Percentiles rank a stretch among this genome's conserved stretches.
phyloP scores from a whole-genome alignment of 2,113 vertebrate species.

The Gallinago media region DNA sequence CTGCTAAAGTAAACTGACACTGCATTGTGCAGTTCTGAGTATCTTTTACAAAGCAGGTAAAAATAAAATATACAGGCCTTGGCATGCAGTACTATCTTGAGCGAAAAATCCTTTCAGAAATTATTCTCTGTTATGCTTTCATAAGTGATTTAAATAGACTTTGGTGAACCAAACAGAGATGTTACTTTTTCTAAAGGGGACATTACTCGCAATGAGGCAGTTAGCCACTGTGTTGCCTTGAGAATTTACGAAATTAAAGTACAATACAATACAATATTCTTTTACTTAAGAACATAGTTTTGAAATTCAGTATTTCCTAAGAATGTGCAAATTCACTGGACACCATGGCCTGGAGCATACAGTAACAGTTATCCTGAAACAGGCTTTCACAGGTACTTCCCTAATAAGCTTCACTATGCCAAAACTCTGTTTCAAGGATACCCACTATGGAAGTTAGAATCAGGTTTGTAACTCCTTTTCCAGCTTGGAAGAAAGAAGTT shows the following conservation, averaged over 20 bases:
- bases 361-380: background rate
- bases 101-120: slow-evolving; percentile 13
- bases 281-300: background rate
- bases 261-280: background rate
- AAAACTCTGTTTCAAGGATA: background rate
- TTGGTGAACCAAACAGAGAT: background rate
- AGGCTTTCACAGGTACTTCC: background rate
- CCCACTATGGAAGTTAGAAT: background rate
- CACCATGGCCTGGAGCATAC: background rate
- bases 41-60: slow-evolving; percentile 25
- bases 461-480: background rate
- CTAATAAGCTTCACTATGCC: background rate
- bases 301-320: background rate
- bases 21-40: background rate
- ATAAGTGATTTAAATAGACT: background rate
- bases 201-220: slow-evolving; percentile 11
- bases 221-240: background rate
- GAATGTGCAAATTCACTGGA: background rate
- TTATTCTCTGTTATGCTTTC: background rate
- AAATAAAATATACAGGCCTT: background rate
- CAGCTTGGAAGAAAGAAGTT: background rate
- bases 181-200: background rate
- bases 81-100: background rate
- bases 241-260: slow-evolving; percentile 12
- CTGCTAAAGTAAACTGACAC: slow-evolving; percentile 23